phyloP scores from a whole-genome alignment of 2,797 vertebrate genomes.

The Oryzias sinensis region DNA sequence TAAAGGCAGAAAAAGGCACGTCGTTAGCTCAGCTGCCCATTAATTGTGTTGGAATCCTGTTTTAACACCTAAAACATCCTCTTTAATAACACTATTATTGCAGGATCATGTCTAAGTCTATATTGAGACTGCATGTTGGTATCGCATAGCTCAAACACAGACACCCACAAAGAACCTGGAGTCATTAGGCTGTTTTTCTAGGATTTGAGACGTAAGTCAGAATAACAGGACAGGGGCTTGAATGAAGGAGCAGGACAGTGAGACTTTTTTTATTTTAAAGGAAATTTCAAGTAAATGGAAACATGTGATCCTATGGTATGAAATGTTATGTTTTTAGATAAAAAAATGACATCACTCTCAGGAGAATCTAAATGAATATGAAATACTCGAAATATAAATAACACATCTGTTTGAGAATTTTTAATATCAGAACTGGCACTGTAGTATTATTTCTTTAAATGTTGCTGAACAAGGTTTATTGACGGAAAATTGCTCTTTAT shows the following conservation, averaged over 20 bases:
- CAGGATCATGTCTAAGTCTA: constrained; percentile 51
- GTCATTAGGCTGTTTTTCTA: constrained; percentile 68
- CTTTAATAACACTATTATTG: constrained; percentile 55
- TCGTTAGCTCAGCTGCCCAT: constrained; percentile 50
- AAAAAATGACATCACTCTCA: background rate
- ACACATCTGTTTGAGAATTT: constrained; percentile 24
- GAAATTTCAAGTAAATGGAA: constrained; percentile 30
- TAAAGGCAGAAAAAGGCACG: constrained; percentile 47
- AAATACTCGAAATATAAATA: constrained; percentile 7
- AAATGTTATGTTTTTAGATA: constrained; percentile 11
- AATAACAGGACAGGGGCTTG: constrained; percentile 57
- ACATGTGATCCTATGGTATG: constrained; percentile 24
- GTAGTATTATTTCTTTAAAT: no score
- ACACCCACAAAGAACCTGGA: constrained; percentile 28
- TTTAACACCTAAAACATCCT: constrained; percentile 72
- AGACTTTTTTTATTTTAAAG: constrained; percentile 32
- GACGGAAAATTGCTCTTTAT: no score
- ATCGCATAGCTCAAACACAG: constrained; percentile 49
- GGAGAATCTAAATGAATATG: constrained; percentile 12
- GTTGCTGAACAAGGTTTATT: no score
- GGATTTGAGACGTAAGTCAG: constrained; percentile 61
- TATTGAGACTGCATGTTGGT: constrained; percentile 50
- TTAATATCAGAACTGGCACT: constrained; percentile 6
- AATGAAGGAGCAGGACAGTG: constrained; percentile 33
- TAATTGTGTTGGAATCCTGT: constrained; percentile 54